phyloP scores from a whole-genome alignment of 1,140 invertebrate species.

The Cyphomyrmex costatus region DNA sequence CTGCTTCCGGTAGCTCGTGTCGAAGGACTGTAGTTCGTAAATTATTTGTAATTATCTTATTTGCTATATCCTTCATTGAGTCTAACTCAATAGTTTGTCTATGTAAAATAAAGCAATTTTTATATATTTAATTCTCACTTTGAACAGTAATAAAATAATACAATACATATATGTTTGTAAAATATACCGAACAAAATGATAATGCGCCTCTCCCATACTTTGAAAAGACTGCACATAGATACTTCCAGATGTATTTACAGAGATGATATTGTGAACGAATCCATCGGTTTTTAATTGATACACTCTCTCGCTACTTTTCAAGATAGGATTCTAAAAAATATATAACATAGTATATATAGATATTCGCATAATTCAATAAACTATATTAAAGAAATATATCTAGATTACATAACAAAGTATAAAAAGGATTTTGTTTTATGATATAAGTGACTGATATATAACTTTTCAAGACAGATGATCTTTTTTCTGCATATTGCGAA shows the following conservation, averaged over 20 bases:
- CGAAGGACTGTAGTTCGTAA: slow-evolving; percentile 75
- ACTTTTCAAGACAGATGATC: no score
- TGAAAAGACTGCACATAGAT: slow-evolving; percentile 85
- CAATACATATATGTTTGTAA: neutral
- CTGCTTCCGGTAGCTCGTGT: slow-evolving; percentile 82
- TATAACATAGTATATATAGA: neutral
- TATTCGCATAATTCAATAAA: slow-evolving; percentile 4
- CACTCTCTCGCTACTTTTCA: slow-evolving; percentile 84
- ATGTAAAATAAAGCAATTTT: neutral
- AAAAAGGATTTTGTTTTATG: no score
- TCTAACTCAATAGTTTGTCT: slow-evolving; percentile 78
- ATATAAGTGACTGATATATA: no score
- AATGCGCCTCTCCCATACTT: slow-evolving; percentile 84
- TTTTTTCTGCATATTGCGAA: no score
- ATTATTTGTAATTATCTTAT: slow-evolving; percentile 67
- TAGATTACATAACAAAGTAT: no score
- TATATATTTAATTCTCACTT: neutral
- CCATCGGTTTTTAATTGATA: slow-evolving; percentile 76
- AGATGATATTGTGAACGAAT: slow-evolving; percentile 71
- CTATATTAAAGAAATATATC: neutral
- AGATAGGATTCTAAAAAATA: slow-evolving; percentile 70
- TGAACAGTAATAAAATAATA: slow-evolving; percentile 12
- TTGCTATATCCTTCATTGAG: slow-evolving; percentile 70
- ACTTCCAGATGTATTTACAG: slow-evolving; percentile 83
- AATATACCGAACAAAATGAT: slow-evolving; percentile 73